Base-by-base conservation (phyloP, 2,113 vertebrate species). In the Rattus norvegicus region DNA sequence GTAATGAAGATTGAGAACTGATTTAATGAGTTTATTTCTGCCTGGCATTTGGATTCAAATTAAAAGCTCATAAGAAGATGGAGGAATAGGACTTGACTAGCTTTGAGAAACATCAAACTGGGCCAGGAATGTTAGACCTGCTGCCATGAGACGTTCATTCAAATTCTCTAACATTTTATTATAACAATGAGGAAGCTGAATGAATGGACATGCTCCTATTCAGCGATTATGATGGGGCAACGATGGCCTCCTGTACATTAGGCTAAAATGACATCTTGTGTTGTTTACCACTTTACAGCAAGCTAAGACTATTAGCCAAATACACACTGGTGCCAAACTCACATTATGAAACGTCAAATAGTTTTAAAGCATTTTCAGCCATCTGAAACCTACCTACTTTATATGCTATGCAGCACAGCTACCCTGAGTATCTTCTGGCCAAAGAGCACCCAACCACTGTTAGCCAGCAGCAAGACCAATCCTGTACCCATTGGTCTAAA, bases 1-100 rank as follows among this genome's bases (percentile, higher is more conserved):
- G 69, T 9, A 36, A 39, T 33, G 7, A 33, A n/a, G 36, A 2
- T 65, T 28, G 43, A 88, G 43, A 81, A 93, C 26, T n/a, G 49
- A 69, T 63, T 30, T 80, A 36, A 59, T 56, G 5, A 2, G 12
- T 56, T 80, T 47, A 13, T 26, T 26, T 70, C 49, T 80, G 49
- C 76, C 81, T 86, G 89, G 92, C 77, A 67, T n/a, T 95, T 73
- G 73, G 56, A 86, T 75, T 94, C 86, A 84, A 73, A 88, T 22
- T 7, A 76, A 87, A 72, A n/a, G 30, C 7, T 10, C 43, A 81
- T 20, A 86, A 70, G 30, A 56, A 85, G 67, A 67, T 65, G n/a
- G 22, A 56, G 73, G 69, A 69, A 54, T 73, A 56, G 67, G 86
- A 54, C 13, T 88, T 88, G 47, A 13, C 24, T 83, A 47, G 81